Evolutionary conservation across 1,140 invertebrate genomes (phyloP).

Genomic region (Telenomus remus): DNA sequence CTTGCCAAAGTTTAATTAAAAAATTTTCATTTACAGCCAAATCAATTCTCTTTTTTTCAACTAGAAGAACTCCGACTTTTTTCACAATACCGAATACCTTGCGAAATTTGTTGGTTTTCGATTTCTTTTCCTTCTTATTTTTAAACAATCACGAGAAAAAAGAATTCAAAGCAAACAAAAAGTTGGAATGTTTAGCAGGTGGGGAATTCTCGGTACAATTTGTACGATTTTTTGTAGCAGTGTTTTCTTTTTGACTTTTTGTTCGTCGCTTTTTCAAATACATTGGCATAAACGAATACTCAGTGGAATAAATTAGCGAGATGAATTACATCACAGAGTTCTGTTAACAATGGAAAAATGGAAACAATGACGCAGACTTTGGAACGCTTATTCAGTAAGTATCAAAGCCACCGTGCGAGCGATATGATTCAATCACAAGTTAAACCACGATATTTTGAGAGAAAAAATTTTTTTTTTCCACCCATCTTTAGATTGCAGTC

Average conservation of each 20-base stretch:
- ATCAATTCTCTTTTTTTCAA: too few relatives aligned
- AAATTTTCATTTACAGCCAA: too few relatives aligned
- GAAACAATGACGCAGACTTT: slow-evolving; percentile 11
- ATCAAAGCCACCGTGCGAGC: not conserved
- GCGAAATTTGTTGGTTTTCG: too few relatives aligned
- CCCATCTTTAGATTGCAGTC: too few relatives aligned
- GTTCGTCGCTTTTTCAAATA: slow-evolving; percentile 6
- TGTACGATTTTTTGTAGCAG: not conserved
- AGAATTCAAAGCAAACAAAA: too few relatives aligned
- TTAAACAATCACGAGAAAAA: too few relatives aligned
- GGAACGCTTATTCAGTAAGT: slow-evolving; percentile 16
- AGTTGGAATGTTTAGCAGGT: not conserved
- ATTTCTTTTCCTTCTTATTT: too few relatives aligned
- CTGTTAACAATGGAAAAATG: slow-evolving; percentile 12
- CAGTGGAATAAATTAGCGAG: slow-evolving; percentile 17
- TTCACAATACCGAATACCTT: too few relatives aligned
- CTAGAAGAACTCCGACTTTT: too few relatives aligned
- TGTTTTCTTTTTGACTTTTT: not conserved
- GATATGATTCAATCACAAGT: slow-evolving; percentile 4
- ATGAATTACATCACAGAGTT: slow-evolving; percentile 14
- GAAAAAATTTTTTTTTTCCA: too few relatives aligned
- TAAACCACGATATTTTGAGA: not conserved
- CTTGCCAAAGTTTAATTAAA: too few relatives aligned
- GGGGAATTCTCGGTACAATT: slow-evolving; percentile 1
- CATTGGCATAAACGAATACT: slow-evolving; percentile 7